Conservation (phyloP, 2,113 vertebrate species). For the Calypte anna region DNA sequence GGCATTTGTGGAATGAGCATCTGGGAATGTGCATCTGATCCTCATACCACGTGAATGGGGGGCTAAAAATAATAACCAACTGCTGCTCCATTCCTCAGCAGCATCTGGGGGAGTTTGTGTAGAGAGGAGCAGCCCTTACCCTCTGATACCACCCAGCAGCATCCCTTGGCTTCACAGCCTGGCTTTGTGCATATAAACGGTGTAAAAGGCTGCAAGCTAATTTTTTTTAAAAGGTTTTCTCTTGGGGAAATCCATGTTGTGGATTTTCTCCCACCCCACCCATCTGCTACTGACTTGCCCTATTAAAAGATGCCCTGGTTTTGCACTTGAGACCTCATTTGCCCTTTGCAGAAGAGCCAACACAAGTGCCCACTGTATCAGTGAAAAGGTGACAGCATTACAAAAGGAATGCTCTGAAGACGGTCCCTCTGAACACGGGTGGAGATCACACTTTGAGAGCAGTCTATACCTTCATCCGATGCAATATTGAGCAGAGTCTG, state of each 20-base stretch:
- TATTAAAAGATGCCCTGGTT: background rate
- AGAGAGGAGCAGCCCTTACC: background rate
- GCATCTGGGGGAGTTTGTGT: background rate
- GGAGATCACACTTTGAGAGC: background rate
- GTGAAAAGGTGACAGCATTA: background rate
- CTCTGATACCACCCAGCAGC: background rate
- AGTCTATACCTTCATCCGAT: slow-evolving; percentile 25
- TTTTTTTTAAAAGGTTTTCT: background rate
- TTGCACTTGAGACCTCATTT: background rate
- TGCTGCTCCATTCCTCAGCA: background rate
- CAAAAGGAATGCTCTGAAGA: background rate
- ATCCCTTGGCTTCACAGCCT: background rate
- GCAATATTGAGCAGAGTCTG: background rate
- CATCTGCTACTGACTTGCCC: background rate
- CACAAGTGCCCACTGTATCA: background rate
- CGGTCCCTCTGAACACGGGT: background rate
- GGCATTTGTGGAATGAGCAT: slow-evolving; percentile 43
- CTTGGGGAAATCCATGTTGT: background rate
- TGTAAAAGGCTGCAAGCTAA: background rate
- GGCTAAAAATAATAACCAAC: slow-evolving; percentile 72
- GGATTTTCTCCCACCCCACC: slow-evolving; percentile 12
- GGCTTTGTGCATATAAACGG: background rate
- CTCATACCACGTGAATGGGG: slow-evolving; percentile 13
- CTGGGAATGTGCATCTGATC: slow-evolving; percentile 66
- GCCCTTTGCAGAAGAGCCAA: background rate